A percentile compares a stretch with the other conserved stretches of the same genome.
Evolutionary conservation across 2,797 vertebrate species (phyloP).

Genomic region (Semaprochilodus insignis): DNA sequence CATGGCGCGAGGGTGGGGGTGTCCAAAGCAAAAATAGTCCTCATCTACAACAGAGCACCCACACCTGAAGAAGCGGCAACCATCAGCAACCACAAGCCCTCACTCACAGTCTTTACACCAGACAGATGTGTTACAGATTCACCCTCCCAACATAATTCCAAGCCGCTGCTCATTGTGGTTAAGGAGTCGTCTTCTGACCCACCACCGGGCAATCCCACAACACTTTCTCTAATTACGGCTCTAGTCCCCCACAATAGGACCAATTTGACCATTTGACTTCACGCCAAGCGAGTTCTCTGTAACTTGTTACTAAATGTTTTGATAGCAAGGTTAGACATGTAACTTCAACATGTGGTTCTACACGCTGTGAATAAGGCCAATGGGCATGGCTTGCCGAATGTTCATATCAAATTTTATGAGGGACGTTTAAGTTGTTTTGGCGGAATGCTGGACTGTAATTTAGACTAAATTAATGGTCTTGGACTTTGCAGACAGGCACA

Average conservation of each 20-base stretch:
- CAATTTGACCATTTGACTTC: conserved; percentile 18
- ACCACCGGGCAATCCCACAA: conserved; percentile 12
- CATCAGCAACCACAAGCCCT: conserved; percentile 4
- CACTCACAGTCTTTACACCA: conserved; percentile 31
- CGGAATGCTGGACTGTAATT: conserved; percentile 73
- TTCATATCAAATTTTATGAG: conserved; percentile 69
- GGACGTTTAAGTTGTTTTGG: conserved; percentile 68
- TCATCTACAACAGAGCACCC: conserved; percentile 41
- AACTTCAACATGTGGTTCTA: conserved; percentile 36
- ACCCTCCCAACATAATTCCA: conserved; percentile 17
- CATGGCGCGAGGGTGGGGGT: conserved; percentile 36
- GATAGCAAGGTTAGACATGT: conserved; percentile 25
- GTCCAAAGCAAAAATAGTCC: conserved; percentile 52
- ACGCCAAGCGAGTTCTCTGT: conserved; percentile 1
- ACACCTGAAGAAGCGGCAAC: conserved; percentile 47
- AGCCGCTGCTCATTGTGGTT: conserved; percentile 20
- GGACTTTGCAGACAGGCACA: conserved; percentile 72
- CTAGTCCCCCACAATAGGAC: neutral
- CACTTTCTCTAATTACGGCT: conserved; percentile 32
- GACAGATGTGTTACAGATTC: conserved; percentile 27
- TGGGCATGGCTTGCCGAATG: conserved; percentile 56
- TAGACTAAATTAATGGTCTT: conserved; percentile 74
- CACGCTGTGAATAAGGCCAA: conserved; percentile 22
- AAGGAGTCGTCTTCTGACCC: conserved; percentile 26
- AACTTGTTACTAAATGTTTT: conserved; percentile 43